Evolutionary conservation across 1,140 invertebrate species (phyloP).

Genomic region (Ladona fulva): DNA sequence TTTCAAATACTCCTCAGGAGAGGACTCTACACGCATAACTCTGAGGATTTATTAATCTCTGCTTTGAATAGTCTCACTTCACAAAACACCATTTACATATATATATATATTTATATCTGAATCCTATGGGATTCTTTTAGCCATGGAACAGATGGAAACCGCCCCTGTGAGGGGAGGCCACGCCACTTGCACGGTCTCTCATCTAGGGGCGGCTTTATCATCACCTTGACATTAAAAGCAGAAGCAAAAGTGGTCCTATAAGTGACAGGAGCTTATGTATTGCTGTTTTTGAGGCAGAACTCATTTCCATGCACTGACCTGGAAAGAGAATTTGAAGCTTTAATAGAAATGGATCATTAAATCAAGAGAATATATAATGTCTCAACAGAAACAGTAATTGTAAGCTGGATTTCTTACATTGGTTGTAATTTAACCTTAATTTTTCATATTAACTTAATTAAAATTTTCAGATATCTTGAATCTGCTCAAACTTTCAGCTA

Average conservation of each 20-base stretch:
- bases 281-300: neutral
- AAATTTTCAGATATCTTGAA: too few species aligned
- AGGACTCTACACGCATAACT: neutral
- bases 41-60: neutral
- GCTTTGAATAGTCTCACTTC: neutral
- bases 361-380: too few species aligned
- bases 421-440: too few species aligned
- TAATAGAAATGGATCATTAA: neutral
- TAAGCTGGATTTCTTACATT: too few species aligned
- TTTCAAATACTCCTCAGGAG: neutral
- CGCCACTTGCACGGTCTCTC: conserved; percentile 5
- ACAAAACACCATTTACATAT: neutral
- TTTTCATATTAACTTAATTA: too few species aligned
- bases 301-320: neutral
- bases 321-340: neutral
- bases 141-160: neutral
- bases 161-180: neutral
- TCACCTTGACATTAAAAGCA: neutral
- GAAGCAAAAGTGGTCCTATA: neutral
- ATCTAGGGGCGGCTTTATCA: conserved; percentile 3
- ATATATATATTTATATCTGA: conserved; percentile 1
- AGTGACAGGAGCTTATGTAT: neutral
- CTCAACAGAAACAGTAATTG: too few species aligned
- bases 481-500: too few species aligned
- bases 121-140: neutral